Conservation (phyloP, 2,888 invertebrate species). For the Craniophora ligustri region DNA sequence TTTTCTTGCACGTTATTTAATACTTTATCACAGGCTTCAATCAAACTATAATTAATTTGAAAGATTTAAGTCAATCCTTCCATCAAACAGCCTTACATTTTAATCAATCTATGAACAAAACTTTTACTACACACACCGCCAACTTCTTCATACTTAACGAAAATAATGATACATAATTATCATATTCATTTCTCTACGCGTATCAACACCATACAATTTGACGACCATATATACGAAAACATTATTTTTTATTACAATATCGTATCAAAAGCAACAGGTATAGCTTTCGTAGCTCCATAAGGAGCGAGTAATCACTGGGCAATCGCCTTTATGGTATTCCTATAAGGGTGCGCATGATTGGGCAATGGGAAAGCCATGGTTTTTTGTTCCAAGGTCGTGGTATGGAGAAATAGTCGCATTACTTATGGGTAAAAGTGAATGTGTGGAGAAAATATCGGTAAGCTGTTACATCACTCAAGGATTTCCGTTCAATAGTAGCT, state of each 20-base stretch:
- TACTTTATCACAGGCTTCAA: too few species aligned
- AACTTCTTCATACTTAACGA: not conserved
- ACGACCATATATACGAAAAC: conserved; percentile 31
- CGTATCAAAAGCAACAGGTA: conserved; percentile 26
- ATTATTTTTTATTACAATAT: conserved; percentile 33
- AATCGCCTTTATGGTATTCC: conserved; percentile 35
- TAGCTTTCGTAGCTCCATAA: conserved; percentile 39
- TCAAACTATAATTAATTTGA: conserved; percentile 15
- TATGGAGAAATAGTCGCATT: conserved; percentile 6
- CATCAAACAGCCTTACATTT: conserved; percentile 6
- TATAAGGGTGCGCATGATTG: conserved; percentile 39
- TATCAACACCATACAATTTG: conserved; percentile 30
- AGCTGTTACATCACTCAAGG: too few species aligned
- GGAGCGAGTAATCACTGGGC: conserved; percentile 29
- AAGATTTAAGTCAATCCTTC: conserved; percentile 8
- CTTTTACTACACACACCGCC: conserved; percentile 13
- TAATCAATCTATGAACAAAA: conserved; percentile 6
- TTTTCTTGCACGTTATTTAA: too few species aligned
- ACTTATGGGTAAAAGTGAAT: conserved; percentile 26
- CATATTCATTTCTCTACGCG: not conserved
- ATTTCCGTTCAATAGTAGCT: too few species aligned
- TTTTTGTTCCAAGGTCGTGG: conserved; percentile 35
- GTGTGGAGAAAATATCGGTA: not conserved
- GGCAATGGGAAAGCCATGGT: conserved; percentile 45
- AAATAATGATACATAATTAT: conserved; percentile 23